Evolutionary conservation across 2,113 vertebrate species (phyloP).

Genomic region (Mesembrinibis cayennensis): DNA sequence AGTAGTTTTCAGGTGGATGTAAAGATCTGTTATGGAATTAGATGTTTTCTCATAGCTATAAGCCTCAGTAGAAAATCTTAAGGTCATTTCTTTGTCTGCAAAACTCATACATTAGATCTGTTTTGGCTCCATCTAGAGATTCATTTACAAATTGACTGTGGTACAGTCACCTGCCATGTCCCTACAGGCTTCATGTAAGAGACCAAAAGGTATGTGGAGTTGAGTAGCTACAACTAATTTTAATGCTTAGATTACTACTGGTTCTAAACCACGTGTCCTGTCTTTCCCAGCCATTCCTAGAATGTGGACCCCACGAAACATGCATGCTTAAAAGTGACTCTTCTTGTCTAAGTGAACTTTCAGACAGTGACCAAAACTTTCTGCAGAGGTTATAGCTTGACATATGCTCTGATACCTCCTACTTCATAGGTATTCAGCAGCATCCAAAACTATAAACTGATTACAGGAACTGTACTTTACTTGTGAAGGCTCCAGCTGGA

Average conservation of each 20-base stretch:
- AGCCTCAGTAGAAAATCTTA: not conserved
- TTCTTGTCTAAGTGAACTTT: not conserved
- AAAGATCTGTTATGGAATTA: not conserved
- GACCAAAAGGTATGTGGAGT: not conserved
- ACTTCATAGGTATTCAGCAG: not conserved
- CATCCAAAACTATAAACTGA: not conserved
- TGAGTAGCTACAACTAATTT: not conserved
- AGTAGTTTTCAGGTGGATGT: not conserved
- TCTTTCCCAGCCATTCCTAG: not conserved
- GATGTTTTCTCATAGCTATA: not conserved
- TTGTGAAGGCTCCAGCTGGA: not conserved
- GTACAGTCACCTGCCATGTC: not conserved
- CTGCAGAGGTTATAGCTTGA: not conserved
- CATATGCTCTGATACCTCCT: not conserved
- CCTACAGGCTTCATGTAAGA: not conserved
- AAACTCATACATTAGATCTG: not conserved
- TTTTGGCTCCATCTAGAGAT: constrained; percentile 61
- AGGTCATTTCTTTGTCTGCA: not conserved
- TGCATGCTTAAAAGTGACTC: not conserved
- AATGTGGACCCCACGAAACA: accelerated
- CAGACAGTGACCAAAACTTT: not conserved
- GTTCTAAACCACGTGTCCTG: accelerated
- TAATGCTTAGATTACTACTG: not conserved
- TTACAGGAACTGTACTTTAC: not conserved
- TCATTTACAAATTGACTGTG: not conserved